Conservation (phyloP, 2,797 vertebrate genomes). For the Cyprinella venusta region DNA sequence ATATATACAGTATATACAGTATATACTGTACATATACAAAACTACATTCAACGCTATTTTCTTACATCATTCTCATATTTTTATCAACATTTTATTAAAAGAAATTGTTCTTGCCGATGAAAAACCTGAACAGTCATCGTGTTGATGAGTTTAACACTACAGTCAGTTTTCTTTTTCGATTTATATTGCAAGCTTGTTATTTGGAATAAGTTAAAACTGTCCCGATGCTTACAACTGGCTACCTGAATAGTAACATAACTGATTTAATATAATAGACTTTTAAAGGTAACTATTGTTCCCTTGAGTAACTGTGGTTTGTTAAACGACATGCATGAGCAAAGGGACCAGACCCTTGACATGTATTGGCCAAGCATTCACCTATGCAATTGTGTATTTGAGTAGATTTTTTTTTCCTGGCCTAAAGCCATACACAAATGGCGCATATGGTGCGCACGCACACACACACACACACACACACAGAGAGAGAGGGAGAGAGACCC, state of each 20-base stretch:
- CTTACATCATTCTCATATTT: not conserved
- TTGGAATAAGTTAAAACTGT: not conserved
- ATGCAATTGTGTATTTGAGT: not conserved
- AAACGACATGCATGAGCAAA: not conserved
- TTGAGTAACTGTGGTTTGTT: not conserved
- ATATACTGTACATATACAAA: no score
- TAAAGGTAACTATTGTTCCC: not conserved
- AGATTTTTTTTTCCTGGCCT: not conserved
- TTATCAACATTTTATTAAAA: not conserved
- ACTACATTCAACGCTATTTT: no score
- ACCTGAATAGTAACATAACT: conserved; percentile 46
- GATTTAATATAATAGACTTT: not conserved
- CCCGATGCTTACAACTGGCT: not conserved
- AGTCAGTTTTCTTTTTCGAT: not conserved
- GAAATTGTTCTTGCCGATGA: not conserved
- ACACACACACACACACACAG: conserved; percentile 35
- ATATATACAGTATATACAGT: no score
- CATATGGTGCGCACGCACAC: not conserved
- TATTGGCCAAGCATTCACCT: conserved; percentile 1
- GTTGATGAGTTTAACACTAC: not conserved
- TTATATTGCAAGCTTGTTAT: not conserved
- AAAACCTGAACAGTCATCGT: not conserved
- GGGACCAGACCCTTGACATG: not conserved
- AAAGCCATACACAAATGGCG: not conserved
- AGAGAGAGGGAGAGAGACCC: conserved; percentile 51